Percentiles rank a stretch among this genome's conserved stretches.
Evolutionary conservation across 2,113 vertebrate genomes (phyloP).

Genomic region (Boulengeromyrus knoepffleri): DNA sequence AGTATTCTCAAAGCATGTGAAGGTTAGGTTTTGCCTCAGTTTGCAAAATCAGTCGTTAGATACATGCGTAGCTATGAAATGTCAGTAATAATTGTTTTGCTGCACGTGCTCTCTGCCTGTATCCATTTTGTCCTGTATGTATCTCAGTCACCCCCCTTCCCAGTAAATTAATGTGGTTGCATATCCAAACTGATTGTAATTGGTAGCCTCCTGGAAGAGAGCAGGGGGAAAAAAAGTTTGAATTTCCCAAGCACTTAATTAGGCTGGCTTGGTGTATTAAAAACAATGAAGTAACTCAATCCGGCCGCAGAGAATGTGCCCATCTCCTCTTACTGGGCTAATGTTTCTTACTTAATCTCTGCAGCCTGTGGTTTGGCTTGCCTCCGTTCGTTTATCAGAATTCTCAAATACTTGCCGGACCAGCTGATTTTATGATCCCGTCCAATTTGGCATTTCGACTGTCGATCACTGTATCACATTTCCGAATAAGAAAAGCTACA

Average conservation of each 20-base stretch:
- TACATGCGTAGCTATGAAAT: slow-evolving; percentile 1
- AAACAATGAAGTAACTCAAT: slow-evolving; percentile 69
- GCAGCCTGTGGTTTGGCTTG: slow-evolving; percentile 52
- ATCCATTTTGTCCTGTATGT: slow-evolving; percentile 45
- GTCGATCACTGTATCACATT: slow-evolving; percentile 33
- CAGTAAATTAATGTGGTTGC: slow-evolving; percentile 58
- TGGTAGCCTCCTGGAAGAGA: slow-evolving; percentile 67
- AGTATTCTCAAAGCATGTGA: background rate
- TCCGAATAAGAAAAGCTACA: background rate
- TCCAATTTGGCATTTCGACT: slow-evolving; percentile 34
- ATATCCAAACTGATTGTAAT: slow-evolving; percentile 68
- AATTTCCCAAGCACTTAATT: slow-evolving; percentile 67
- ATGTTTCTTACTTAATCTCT: slow-evolving; percentile 48
- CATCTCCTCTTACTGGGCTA: slow-evolving; percentile 52
- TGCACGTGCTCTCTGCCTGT: slow-evolving; percentile 58
- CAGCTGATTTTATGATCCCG: slow-evolving; percentile 36
- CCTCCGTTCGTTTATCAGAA: slow-evolving; percentile 45
- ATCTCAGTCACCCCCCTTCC: slow-evolving; percentile 46
- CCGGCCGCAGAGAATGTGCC: slow-evolving; percentile 53
- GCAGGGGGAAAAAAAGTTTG: slow-evolving; percentile 34
- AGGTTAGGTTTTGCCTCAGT: background rate
- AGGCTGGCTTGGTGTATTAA: slow-evolving; percentile 64
- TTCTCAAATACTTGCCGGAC: slow-evolving; percentile 45
- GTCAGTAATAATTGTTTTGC: slow-evolving; percentile 33
- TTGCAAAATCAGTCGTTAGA: background rate